phyloP scores from a whole-genome alignment of 1,140 invertebrate genomes.

The Drosophila rufa region DNA sequence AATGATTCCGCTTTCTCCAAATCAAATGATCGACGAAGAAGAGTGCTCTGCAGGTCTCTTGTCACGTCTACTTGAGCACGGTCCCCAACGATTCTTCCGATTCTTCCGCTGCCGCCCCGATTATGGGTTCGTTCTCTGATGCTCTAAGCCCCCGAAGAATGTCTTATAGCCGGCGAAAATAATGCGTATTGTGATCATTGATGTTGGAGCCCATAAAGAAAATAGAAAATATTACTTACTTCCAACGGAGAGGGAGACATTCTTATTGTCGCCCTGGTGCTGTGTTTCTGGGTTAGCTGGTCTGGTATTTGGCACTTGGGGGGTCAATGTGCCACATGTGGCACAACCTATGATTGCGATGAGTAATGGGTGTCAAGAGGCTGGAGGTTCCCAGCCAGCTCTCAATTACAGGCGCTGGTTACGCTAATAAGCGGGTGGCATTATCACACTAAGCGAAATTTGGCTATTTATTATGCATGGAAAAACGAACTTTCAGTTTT shows the following conservation, averaged over 20 bases:
- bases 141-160: conserved; percentile 38
- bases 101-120: conserved; percentile 18
- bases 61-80: conserved; percentile 55
- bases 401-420: conserved; percentile 27
- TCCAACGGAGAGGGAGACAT: conserved; percentile 2
- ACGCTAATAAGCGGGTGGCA: conserved; percentile 2
- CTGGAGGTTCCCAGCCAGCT: conserved; percentile 5
- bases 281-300: conserved; percentile 56
- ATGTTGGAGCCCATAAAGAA: conserved; percentile 40
- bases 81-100: conserved; percentile 27
- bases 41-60: conserved; percentile 15
- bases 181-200: conserved; percentile 54
- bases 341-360: conserved; percentile 19
- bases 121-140: conserved; percentile 24
- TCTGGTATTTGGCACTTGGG: conserved; percentile 57
- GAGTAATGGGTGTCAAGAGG: conserved; percentile 35
- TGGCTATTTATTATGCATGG: neutral
- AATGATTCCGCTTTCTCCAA: conserved; percentile 57
- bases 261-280: conserved; percentile 13
- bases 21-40: conserved; percentile 41
- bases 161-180: conserved; percentile 47
- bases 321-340: conserved; percentile 52
- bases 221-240: conserved; percentile 48
- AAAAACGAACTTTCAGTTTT: no score
- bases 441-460: neutral